Base-by-base conservation (phyloP, 92 coral and sea anemone genomes). In the Meandrina meandrites region DNA sequence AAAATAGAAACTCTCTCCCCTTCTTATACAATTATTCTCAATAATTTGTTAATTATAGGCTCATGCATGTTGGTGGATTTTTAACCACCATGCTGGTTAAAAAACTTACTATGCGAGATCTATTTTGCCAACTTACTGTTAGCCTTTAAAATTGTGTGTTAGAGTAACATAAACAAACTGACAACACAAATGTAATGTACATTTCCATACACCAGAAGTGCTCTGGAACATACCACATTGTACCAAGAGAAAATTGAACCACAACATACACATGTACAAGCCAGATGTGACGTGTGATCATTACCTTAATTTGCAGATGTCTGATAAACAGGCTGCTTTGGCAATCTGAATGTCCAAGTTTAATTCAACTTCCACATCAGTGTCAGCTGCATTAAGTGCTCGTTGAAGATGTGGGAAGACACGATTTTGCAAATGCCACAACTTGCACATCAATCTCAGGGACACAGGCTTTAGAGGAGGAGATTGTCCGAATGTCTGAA, bases 371-470 rank as follows among this genome's bases (percentile, higher is more conserved):
- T 69, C 82, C 54, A 93, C 78, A 50, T 86, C 92, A 30, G 48
- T 76, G 68, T 93, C 97, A 60, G 85, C 88, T 54, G 87, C 86
- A 16, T 86, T 84, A 12, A 97, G 94, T 58, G 91, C 89, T 54
- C 88, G 90, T 78, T 95, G 95, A 64, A 97, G 92, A 36, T 97
- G 96, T 5, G 95, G 96, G 71, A 93, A 97, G 24, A 97, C 92
- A 11, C 99, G 96, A 85, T 87, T 94, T 89, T 97, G 98, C n/a
- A 48, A 79, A 11, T 66, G 82, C 99, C 99, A 97, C 78, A 97
- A 87, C 74, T 92, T 94, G 88, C 93, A 93, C 82, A 95, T 81
- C 78, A 97, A 75, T 75, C 98, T 93, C 77, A 95, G 76, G 2
- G 98, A 81, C 27, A 97, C 24, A 0, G 98, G 93, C 84, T 90